Evolutionary conservation across 2,888 invertebrate species (phyloP), one percentile per base, ranked within the genome.

Genomic region (Macaria notata): DNA sequence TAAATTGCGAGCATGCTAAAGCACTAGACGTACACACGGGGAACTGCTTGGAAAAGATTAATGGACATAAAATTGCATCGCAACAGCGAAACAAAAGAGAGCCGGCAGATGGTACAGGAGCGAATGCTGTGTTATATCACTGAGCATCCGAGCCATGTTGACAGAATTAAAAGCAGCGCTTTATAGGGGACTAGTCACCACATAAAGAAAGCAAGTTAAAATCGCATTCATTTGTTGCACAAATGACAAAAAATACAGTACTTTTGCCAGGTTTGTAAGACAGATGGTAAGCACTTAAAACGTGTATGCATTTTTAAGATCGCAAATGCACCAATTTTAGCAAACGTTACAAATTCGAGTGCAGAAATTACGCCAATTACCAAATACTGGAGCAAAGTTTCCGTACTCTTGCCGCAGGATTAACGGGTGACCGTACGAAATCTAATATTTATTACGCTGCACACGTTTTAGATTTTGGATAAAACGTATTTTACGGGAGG

Each of bases 31-130:
- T 79, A 72, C 72, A 70, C 79, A 72, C 74, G 75, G 75, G 76
- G 76, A 81, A 82, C 80, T 78, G 76, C 79, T 77, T 73, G 69
- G 73, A 76, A 82, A 84, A 88, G 87, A 88, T 90, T 84, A 89
- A 90, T 89, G 84, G 84, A 79, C 80, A 81, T 83, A 83, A 87
- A 89, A 89, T 89, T 88, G 87, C 88, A 88, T 83, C 77, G 83
- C 82, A 75, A 78, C 77, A 80, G 79, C 81, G 86, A 83, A 88
- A 84, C 88, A 86, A 86, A 86, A 83, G 78, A 79, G 83, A 83
- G 72, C 74, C 68, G 67, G 77, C 69, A 71, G 77, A 81, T 68
- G 68, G 78, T 69, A 72, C 76, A 79, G 75, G 75, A 74, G 67
- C 69, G 65, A 82, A 78, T 74, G 78, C 78, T 75, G 72, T 83